These are phyloP conservation scores for Trematomus bernacchii DNA, from an alignment of 2,797 vertebrate species.

Conservation along the genomic window DNA sequence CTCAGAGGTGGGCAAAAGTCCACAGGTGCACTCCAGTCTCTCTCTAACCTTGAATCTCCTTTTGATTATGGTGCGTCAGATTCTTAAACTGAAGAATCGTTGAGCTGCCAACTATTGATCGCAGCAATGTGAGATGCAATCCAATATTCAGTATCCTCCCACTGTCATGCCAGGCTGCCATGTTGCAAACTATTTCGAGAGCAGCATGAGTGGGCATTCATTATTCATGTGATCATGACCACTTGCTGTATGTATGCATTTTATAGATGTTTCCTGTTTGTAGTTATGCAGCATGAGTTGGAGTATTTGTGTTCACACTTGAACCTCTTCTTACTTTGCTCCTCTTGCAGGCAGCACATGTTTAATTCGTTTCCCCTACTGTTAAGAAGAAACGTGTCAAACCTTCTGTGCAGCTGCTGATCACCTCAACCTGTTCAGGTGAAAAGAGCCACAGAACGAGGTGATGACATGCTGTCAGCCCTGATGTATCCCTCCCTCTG, in stretches of 20 bases:
- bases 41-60: conserved; percentile 56
- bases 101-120: conserved; percentile 67
- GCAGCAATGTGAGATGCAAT: conserved; percentile 52
- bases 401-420: background rate
- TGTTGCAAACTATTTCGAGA: conserved; percentile 74
- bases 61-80: conserved; percentile 48
- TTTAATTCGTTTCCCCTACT: background rate
- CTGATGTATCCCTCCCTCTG: conserved; percentile 6
- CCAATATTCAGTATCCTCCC: conserved; percentile 58
- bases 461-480: conserved; percentile 20
- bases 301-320: background rate
- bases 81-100: conserved; percentile 26
- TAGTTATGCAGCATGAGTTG: conserved; percentile 10
- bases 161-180: conserved; percentile 44
- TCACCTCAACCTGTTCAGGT: conserved; percentile 3
- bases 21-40: background rate
- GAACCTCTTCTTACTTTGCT: background rate
- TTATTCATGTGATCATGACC: conserved; percentile 68
- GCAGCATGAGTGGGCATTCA: conserved; percentile 62
- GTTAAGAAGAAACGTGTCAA: conserved; percentile 13
- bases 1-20: background rate
- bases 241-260: conserved; percentile 33
- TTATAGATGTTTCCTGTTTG: conserved; percentile 42
- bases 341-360: background rate
- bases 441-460: conserved; percentile 36